Evolutionary conservation across 2,113 vertebrate species (phyloP).

Genomic region (Merops nubicus): DNA sequence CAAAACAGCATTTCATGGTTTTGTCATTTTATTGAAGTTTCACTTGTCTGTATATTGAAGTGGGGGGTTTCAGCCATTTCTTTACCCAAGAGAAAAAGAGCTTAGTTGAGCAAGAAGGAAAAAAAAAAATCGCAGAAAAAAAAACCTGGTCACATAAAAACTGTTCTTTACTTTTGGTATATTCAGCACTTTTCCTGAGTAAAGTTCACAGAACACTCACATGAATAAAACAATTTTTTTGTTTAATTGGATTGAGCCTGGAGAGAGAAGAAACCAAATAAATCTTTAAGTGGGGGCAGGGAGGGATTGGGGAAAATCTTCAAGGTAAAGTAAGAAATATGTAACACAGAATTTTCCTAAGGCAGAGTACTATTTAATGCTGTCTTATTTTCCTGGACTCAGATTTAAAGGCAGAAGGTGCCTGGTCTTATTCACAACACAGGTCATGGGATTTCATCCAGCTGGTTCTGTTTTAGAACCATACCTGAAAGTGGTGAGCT

Average conservation of each 20-base stretch:
- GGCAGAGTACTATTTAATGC: not conserved
- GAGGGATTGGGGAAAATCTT: not conserved
- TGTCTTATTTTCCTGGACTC: not conserved
- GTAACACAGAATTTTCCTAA: not conserved
- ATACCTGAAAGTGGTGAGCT: not conserved
- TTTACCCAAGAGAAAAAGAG: constrained; percentile 5
- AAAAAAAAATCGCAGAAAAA: not conserved
- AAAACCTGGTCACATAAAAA: not conserved
- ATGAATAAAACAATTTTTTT: constrained; percentile 25
- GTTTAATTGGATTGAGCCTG: constrained; percentile 60
- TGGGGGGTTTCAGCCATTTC: not conserved
- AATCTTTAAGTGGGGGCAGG: not conserved
- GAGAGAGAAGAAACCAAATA: constrained; percentile 16
- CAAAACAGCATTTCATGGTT: not conserved
- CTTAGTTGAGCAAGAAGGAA: constrained; percentile 12
- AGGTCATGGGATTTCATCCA: not conserved
- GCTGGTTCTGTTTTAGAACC: not conserved
- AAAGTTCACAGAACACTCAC: constrained; percentile 33
- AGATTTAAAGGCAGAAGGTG: not conserved
- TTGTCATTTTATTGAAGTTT: not conserved
- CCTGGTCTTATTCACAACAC: not conserved
- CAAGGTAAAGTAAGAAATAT: not conserved
- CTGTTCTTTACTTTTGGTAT: constrained; percentile 24
- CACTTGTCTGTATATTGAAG: not conserved
- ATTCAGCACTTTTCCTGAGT: constrained; percentile 44